Percentiles rank a stretch among this genome's conserved stretches.
Evolutionary conservation across 2,113 vertebrate genomes (phyloP).

Genomic region (Tetrax tetrax): DNA sequence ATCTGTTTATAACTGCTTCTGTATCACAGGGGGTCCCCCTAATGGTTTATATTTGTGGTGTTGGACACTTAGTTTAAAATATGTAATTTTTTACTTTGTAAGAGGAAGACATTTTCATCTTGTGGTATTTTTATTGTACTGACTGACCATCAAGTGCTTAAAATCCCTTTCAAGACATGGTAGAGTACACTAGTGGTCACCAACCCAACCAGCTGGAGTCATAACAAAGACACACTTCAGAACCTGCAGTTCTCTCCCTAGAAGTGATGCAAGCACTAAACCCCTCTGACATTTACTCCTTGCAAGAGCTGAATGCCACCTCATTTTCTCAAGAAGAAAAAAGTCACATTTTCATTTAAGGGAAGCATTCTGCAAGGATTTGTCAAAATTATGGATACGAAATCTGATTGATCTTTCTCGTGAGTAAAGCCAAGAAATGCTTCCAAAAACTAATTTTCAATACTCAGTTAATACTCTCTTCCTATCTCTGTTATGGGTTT

Average conservation of each 20-base stretch:
- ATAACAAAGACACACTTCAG: not conserved
- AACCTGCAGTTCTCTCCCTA: not conserved
- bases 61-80: not conserved
- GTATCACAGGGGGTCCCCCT: slow-evolving; percentile 36
- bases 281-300: not conserved
- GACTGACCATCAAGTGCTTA: not conserved
- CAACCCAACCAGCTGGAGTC: not conserved
- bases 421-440: not conserved
- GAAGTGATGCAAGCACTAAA: not conserved
- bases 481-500: not conserved
- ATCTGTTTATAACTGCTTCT: not conserved
- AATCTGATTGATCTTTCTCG: not conserved
- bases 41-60: slow-evolving; percentile 7
- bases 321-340: not conserved
- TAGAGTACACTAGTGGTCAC: not conserved
- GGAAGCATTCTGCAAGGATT: not conserved
- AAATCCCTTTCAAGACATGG: not conserved
- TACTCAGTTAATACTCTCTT: not conserved
- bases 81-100: not conserved
- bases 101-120: not conserved
- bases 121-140: not conserved
- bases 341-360: not conserved
- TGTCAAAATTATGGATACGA: not conserved
- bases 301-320: not conserved
- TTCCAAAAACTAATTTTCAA: not conserved